A percentile compares a stretch with the other conserved stretches of the same genome.
phyloP scores from a whole-genome alignment of 2,888 invertebrate genomes.

The Drosophila mettleri region DNA sequence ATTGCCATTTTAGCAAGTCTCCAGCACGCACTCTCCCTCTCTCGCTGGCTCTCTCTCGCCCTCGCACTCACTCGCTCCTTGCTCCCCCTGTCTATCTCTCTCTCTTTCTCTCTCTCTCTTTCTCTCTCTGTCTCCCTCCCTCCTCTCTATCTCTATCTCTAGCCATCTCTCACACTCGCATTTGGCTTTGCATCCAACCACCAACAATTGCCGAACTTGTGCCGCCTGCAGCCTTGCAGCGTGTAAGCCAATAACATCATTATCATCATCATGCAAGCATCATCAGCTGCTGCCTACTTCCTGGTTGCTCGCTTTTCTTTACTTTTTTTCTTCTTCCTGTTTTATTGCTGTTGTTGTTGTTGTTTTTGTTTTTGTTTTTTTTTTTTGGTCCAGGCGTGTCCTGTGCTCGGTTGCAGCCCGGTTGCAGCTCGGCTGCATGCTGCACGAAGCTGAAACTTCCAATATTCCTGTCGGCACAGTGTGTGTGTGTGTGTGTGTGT shows the following conservation, averaged over 20 bases:
- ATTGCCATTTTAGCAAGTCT: constrained; percentile 21
- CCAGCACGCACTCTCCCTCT: constrained; percentile 13
- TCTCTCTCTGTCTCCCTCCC: background rate
- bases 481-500: constrained; percentile 20
- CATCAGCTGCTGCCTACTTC: constrained; percentile 27
- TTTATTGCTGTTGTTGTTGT: constrained; percentile 2
- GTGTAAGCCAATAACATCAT: constrained; percentile 28
- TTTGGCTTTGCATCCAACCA: background rate
- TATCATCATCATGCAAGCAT: constrained; percentile 23
- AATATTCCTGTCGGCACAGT: constrained; percentile 54
- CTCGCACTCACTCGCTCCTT: background rate
- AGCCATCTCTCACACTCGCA: constrained; percentile 2
- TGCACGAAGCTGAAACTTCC: constrained; percentile 52
- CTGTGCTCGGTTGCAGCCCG: constrained; percentile 11
- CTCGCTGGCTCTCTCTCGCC: constrained; percentile 1
- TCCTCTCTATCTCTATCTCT: background rate
- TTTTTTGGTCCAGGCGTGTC: constrained; percentile 15
- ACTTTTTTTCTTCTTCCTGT: background rate
- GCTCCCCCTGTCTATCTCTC: background rate
- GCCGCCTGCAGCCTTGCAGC: constrained; percentile 21
- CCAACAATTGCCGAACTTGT: constrained; percentile 20
- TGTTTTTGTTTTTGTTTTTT: too few species aligned
- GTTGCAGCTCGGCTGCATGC: constrained; percentile 17
- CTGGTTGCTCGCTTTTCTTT: constrained; percentile 12
- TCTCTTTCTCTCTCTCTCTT: background rate